These are phyloP conservation scores for Rhagonycha fulva DNA, from an alignment of 2,888 invertebrate genomes.

Conservation along the genomic window DNA sequence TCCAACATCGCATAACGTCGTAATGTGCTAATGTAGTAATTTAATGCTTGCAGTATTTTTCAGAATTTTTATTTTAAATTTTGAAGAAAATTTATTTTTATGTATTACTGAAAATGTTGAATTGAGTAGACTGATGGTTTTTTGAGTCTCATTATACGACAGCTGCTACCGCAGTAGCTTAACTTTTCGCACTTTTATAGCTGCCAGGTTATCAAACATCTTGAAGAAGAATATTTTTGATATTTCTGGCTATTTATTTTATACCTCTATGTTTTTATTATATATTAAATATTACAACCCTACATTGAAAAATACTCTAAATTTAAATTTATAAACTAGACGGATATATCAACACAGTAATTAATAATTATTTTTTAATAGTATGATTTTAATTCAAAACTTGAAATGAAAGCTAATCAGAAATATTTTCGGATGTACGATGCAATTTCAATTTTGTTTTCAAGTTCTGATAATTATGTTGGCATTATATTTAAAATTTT, in stretches of 20 bases:
- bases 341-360: neutral
- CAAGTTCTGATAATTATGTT: neutral
- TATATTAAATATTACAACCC: neutral
- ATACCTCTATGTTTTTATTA: constrained; percentile 19
- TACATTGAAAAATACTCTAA: neutral
- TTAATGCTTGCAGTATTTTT: neutral
- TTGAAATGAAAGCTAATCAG: neutral
- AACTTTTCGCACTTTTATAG: constrained; percentile 40
- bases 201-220: constrained; percentile 28
- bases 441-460: neutral
- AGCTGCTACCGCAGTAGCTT: constrained; percentile 36
- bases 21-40: neutral
- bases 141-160: constrained; percentile 41
- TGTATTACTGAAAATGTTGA: constrained; percentile 22
- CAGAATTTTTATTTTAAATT: neutral
- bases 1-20: too few relatives aligned
- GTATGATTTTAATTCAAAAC: neutral
- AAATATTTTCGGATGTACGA: neutral
- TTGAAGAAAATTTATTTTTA: constrained; percentile 22
- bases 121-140: constrained; percentile 32
- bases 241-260: constrained; percentile 23
- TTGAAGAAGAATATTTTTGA: constrained; percentile 28
- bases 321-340: neutral
- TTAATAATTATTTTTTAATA: neutral
- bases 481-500: neutral